Percentiles rank a stretch among this genome's conserved stretches.
Evolutionary conservation across 2,888 invertebrate species (phyloP).

Genomic region (Tinea trinotella): DNA sequence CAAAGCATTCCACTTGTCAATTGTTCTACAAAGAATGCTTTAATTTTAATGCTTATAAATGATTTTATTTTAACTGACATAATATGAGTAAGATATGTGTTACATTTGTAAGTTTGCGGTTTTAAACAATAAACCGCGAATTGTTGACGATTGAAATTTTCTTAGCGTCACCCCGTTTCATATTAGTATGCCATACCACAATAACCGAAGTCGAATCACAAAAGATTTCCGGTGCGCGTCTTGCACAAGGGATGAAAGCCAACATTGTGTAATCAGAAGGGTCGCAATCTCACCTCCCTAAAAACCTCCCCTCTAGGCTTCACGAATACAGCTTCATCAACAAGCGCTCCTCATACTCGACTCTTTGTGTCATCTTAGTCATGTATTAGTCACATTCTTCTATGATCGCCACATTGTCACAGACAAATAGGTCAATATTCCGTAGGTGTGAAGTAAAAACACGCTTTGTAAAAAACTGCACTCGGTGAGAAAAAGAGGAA

Average conservation of each 20-base stretch:
- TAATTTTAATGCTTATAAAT: no score
- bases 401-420: slow-evolving; percentile 7
- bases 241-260: slow-evolving; percentile 70
- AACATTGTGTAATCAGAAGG: slow-evolving; percentile 72
- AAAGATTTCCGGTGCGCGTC: slow-evolving; percentile 71
- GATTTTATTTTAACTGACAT: no score
- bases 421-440: slow-evolving; percentile 1
- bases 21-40: no score
- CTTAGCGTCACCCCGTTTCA: slow-evolving; percentile 41
- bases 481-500: not conserved
- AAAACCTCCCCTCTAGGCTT: slow-evolving; percentile 39
- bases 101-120: no score
- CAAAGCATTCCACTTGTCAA: no score
- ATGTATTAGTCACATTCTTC: slow-evolving; percentile 11
- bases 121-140: not conserved
- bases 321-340: slow-evolving; percentile 69
- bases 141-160: not conserved
- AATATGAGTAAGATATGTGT: no score
- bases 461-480: not conserved
- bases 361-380: slow-evolving; percentile 15
- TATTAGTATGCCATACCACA: slow-evolving; percentile 68
- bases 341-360: slow-evolving; percentile 37
- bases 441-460: not conserved
- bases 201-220: slow-evolving; percentile 70
- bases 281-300: slow-evolving; percentile 57